Conservation (phyloP, 2,797 vertebrate genomes). For the Cryptoblepharus egeriae region DNA sequence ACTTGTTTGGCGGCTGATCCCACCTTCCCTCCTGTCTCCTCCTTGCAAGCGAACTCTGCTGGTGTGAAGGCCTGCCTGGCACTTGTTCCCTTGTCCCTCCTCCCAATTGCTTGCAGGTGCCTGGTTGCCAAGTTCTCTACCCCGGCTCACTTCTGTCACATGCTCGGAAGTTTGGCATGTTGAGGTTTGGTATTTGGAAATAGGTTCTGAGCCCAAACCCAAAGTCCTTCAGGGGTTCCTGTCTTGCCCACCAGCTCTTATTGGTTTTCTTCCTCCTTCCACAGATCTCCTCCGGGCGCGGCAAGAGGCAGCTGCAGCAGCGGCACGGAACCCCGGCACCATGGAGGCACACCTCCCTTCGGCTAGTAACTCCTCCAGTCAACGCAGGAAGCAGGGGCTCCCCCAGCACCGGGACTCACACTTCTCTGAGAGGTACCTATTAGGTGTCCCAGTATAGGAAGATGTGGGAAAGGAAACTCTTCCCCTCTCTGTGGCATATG, state of each 20-base stretch:
- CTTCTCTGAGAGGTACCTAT: conserved; percentile 89
- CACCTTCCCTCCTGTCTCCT: too few species aligned
- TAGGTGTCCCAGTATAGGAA: too few species aligned
- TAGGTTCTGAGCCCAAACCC: too few species aligned
- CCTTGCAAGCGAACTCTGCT: too few species aligned
- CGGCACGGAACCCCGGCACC: conserved; percentile 82
- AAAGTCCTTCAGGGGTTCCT: rapidly evolving
- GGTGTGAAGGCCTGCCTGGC: neutral
- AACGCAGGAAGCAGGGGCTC: conserved; percentile 93
- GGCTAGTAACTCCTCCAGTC: conserved; percentile 86
- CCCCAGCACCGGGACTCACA: conserved; percentile 91
- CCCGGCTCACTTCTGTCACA: too few species aligned
- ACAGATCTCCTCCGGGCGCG: conserved; percentile 90
- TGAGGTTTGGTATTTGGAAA: neutral
- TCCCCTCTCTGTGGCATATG: neutral
- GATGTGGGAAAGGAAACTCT: too few species aligned
- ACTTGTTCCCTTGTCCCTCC: neutral
- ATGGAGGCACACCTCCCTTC: conserved; percentile 92
- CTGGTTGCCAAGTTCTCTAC: neutral
- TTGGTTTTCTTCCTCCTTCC: neutral
- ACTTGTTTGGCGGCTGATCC: neutral
- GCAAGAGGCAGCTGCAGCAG: conserved; percentile 86
- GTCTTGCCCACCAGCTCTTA: neutral
- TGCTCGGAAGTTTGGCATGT: neutral
- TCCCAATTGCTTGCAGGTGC: too few species aligned